Evolutionary conservation across 2,888 invertebrate species (phyloP), one percentile per base, ranked within the genome.

Genomic region (Eledona agricola): DNA sequence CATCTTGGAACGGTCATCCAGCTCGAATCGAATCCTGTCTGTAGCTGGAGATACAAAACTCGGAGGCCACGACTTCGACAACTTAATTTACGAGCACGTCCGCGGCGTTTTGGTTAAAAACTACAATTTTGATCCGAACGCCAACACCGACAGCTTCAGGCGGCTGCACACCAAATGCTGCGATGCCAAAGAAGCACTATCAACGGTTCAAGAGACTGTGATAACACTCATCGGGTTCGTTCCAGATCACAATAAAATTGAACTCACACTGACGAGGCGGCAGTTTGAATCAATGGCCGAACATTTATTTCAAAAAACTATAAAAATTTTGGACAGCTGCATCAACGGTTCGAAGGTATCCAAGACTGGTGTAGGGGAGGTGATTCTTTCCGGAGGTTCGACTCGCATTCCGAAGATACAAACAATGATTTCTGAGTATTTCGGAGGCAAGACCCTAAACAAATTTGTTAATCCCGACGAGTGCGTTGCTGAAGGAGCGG

Each of bases 361-460:
- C 1, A 58, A 58, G 50, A 19, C 37, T 1, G 52, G 66, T 1
- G 66, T 69, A n/a, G 58, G 60, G 15, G 65, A 67, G 22, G 57
- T 70, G 16, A 51, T 69, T 5, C 16, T 70, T 6, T 60, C 67
- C 1, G 70, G 70, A 7, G 68, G 69, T 15, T 63, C 66, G 1
- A 65, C 66, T 0, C 55, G 62, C 22, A 68, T 69, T 12, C 67
- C 67, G 4, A 61, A 63, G 57, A 50, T 70, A 5, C 57, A 60
- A 25, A 23, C 59, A 31, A 12, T 63, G 19, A 9, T 69, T 2
- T 28, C 35, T 4, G 19, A 57, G 1, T 62, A 55, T 46, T 67
- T 69, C 50, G 49, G 35, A 12, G 23, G 17, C 2, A 59, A 62
- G 13, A 53, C 57, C 11, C 25, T 65, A 2, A 60, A 58, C 32